Percentiles rank a stretch among this genome's conserved stretches.
Conservation (phyloP, 2,797 vertebrate species). For the Propithecus perrieri region DNA sequence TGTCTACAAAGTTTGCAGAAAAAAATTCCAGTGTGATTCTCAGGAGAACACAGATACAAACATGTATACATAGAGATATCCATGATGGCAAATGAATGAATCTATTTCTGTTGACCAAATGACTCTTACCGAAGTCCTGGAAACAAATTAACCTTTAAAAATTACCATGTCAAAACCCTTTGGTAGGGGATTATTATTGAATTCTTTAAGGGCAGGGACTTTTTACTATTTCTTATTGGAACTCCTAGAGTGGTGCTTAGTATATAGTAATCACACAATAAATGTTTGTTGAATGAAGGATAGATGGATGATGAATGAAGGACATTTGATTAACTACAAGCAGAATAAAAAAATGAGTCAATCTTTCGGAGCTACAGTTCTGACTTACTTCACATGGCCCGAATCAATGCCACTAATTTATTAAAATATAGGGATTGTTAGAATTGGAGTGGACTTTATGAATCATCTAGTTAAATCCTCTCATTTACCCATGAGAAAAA, state of each 20-base stretch:
- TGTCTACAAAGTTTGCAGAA: not conserved
- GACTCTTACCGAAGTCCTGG: not conserved
- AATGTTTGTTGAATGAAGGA: not conserved
- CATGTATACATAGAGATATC: not conserved
- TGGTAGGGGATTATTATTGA: not conserved
- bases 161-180: not conserved
- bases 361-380: not conserved
- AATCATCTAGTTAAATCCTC: not conserved
- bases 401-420: not conserved
- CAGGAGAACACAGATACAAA: not conserved
- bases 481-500: not conserved
- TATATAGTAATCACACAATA: not conserved
- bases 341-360: not conserved
- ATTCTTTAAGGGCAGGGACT: not conserved
- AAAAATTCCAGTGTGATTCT: not conserved
- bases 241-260: not conserved
- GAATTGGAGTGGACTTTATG: not conserved
- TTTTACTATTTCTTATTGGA: not conserved
- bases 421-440: not conserved
- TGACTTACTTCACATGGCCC: not conserved
- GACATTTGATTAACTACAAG: not conserved
- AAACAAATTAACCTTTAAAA: slow-evolving; percentile 35
- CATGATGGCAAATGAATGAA: not conserved
- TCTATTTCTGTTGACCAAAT: not conserved
- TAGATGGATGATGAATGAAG: not conserved